Evolutionary conservation across 2,113 vertebrate species (phyloP), one percentile per base, ranked within the genome.

Genomic region (Pelecanoides urinatrix): DNA sequence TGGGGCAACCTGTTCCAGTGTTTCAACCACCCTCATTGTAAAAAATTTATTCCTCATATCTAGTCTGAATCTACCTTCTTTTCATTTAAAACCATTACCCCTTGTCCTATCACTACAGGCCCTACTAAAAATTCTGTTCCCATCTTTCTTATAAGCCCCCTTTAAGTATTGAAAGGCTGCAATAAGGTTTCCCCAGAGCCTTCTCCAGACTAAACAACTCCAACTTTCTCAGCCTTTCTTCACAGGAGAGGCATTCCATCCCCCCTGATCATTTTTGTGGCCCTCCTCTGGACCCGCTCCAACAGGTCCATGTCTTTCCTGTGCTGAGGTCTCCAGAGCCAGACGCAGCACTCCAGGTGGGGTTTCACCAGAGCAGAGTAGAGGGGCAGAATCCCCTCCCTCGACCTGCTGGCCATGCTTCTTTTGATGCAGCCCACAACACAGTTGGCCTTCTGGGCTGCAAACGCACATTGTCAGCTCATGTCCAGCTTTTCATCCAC

Each of bases 401-500:
- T n/a, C 0, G 2, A 30, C 36, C 27, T 78, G n/a, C 45, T 76
- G 27, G 32, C 36, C 45, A 61, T 0, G 0, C 19, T 44, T 13
- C 42, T 84, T 29, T 53, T 44, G 30, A 6, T n/a, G 56, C 50
- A 80, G 52, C 58, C 74, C 68, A 61, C 80, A 19, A 40, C 73
- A 45, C 4, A 0, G 9, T 7, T 56, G 70, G 18, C 32, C 53
- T 20, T 81, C 52, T 55, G 40, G 27, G 12, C 56, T 65, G 44
- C 1, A 0, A 65, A 21, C 2, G 1, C 26, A n/a, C 22, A 2
- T 13, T 59, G 55, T 17, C 0, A 1, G 29, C 29, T 80, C 62
- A 11, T 36, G 34, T 36, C 45, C 45, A 77, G 26, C 26, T 53
- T 66, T 74, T 67, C 45, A 55, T 16, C n/a, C 52, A 22, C 14